Base-by-base conservation (phyloP, 1,140 invertebrate species). In the Melanaphis sacchari region DNA sequence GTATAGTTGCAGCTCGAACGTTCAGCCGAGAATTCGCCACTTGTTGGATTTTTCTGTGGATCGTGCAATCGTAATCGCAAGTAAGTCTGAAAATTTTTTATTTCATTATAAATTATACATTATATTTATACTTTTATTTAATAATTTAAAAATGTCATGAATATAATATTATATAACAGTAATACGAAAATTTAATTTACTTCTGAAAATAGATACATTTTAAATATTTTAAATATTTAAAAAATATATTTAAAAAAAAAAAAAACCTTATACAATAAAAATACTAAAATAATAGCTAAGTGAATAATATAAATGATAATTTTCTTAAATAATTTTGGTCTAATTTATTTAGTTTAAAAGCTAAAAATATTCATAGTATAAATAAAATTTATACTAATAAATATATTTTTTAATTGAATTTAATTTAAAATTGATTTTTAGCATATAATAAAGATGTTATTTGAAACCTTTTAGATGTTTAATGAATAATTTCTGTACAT, bases 11-110 rank as follows among this genome's bases (percentile, higher is more conserved):
- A 54, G 81, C 43, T 36, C 46, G 91, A 85, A 93, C 91, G 91
- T n/a, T 84, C 91, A 49, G 24, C 81, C 81, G 91, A 85, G 41
- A 84, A 93, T 93, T 93, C 91, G 91, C 91, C 91, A 93, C 91
- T 93, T 93, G 91, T 93, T 93, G 91, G 91, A 93, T 93, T 93
- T 84, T 46, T 26, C 46, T 54, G 91, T 31, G 91, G 31, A 54
- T 24, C 81, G 46, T 81, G 31, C 59, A 91, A 31, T 82, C 59
- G 43, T 82, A 49, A 54, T 36, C n/a, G 81, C 43, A 49, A 52
- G 91, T 93, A 84, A 92, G 66, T 91, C n/a, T 36, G 24, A 2
- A 40, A 2, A 41, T 59, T 59, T 84, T 40, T 84, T 85, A 85
- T 31, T 43, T 26, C 26, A 85, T 85, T 85, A n/a, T 31, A 66